These are phyloP conservation scores for Hartigia nigra DNA, from an alignment of 2,888 invertebrate genomes.

Conservation along the genomic window DNA sequence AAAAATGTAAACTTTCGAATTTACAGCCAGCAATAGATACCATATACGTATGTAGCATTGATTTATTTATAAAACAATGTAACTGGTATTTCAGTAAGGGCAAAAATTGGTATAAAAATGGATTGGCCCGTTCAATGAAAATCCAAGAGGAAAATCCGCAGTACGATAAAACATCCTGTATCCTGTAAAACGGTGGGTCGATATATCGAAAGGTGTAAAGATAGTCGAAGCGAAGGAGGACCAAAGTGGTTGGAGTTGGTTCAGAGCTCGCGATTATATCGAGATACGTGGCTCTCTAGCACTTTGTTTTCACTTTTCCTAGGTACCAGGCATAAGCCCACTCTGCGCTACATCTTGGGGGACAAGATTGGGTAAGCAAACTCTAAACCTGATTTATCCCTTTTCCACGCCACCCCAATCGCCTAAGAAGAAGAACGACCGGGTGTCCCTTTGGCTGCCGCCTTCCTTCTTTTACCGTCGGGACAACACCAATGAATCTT, in stretches of 20 bases:
- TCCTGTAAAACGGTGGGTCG: neutral
- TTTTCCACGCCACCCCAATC: conserved; percentile 8
- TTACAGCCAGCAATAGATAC: neutral
- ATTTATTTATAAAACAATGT: neutral
- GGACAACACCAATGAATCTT: conserved; percentile 9
- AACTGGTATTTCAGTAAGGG: neutral
- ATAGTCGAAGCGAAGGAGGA: neutral
- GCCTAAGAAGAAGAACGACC: conserved; percentile 9
- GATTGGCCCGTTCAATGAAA: too few species aligned
- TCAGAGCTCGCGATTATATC: neutral
- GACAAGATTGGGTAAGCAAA: conserved; percentile 10
- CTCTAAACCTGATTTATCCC: conserved; percentile 9
- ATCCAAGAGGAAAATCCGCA: neutral
- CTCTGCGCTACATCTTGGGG: neutral
- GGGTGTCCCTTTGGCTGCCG: neutral
- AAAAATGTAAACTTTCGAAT: neutral
- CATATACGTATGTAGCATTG: neutral
- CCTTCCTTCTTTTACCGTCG: neutral
- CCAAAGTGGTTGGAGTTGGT: neutral
- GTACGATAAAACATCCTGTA: neutral
- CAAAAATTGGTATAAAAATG: neutral
- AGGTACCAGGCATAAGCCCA: conserved; percentile 4
- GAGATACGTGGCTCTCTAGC: neutral
- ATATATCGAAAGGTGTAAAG: neutral
- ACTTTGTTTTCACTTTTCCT: conserved; percentile 6